Base-by-base conservation (phyloP, 2,113 vertebrate species). In the Hiodon tergisus region DNA sequence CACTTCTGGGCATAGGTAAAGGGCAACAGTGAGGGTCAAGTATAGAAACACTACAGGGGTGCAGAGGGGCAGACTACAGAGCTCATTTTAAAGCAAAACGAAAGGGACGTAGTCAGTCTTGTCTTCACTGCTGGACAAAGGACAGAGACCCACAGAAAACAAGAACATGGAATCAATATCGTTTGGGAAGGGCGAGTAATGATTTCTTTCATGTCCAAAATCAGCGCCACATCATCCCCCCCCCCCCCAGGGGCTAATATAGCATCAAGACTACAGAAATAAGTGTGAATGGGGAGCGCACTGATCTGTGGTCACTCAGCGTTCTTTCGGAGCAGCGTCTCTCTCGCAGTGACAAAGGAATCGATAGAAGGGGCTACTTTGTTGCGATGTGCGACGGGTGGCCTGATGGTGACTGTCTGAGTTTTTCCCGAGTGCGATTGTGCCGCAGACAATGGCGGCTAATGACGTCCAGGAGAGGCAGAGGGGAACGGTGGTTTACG, bases 371-470 rank as follows among this genome's bases (percentile, higher is more conserved):
- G 58, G 69, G 75, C 54, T 72, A 17, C 71, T 67, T 14, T 9
- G 65, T 58, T 61, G 13, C 47, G 10, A 54, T 63, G 76, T 81
- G 78, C 6, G 55, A 80, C 76, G 72, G 81, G 80, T 84, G 81
- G 67, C 31, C 53, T 83, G 81, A 78, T 83, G 83, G 88, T 87
- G 86, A 89, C 83, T 84, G 84, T 80, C 77, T 62, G 73, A 77
- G 76, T 79, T 80, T 31, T 69, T 76, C 66, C 65, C 50, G 13
- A 69, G 78, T 73, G 81, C 87, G 86, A 90, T 86, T 88, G 82
- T 85, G 78, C 78, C 6, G 55, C 81, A 85, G 83, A 88, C 83
- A 90, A 86, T 85, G 83, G 85, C 83, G 81, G 83, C 86, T 90
- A 88, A 88, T 89, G 85, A 85, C 83, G 83, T 83, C 75, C 72